phyloP scores from a whole-genome alignment of 2,113 vertebrate genomes.

The Nothobranchius kuhntae region DNA sequence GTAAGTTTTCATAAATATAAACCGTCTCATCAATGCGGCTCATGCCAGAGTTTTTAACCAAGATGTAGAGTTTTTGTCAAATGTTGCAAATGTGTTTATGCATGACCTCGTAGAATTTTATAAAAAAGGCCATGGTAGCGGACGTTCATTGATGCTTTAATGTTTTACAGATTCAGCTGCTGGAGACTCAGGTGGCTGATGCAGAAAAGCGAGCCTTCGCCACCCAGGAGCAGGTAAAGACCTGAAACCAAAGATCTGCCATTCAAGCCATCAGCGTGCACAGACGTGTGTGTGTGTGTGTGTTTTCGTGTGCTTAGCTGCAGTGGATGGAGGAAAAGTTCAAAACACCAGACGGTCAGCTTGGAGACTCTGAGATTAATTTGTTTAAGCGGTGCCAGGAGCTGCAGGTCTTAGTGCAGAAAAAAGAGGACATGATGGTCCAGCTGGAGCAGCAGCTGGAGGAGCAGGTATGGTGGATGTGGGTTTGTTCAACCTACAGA shows the following conservation, averaged over 20 bases:
- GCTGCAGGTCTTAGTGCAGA: conserved; percentile 85
- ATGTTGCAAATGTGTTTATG: no score
- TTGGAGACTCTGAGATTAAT: conserved; percentile 86
- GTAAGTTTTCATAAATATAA: no score
- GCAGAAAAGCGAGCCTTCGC: conserved; percentile 90
- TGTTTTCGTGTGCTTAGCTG: conserved; percentile 75
- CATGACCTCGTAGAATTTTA: no score
- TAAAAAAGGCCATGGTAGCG: neutral
- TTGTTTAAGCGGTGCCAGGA: conserved; percentile 92
- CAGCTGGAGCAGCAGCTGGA: conserved; percentile 91
- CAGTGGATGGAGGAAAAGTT: conserved; percentile 97
- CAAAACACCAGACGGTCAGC: conserved; percentile 87
- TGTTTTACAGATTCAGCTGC: conserved; percentile 87
- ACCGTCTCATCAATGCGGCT: no score
- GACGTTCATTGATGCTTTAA: neutral
- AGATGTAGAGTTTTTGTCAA: no score
- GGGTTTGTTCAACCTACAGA: no score
- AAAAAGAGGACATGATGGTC: conserved; percentile 89
- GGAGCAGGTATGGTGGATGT: conserved; percentile 86
- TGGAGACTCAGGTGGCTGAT: conserved; percentile 93
- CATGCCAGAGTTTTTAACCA: no score
- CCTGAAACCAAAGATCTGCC: no score
- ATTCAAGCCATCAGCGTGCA: no score
- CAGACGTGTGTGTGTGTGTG: neutral
- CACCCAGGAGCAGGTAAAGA: conserved; percentile 90